phyloP scores from a whole-genome alignment of 2,888 invertebrate species.

The Nebria brevicollis region DNA sequence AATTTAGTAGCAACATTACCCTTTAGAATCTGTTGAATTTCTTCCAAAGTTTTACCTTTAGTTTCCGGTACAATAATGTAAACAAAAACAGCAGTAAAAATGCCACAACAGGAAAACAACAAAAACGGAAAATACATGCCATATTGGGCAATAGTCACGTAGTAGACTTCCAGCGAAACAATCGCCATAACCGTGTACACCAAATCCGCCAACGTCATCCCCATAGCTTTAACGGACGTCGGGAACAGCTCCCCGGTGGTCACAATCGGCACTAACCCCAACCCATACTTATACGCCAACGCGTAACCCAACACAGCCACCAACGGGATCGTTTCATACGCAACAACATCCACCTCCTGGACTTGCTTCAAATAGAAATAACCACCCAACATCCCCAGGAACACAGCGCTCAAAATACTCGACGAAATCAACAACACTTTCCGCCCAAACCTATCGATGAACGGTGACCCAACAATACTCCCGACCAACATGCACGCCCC shows the following conservation, averaged over 20 bases:
- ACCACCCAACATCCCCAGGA: slow-evolving; percentile 56
- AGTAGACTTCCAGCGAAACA: slow-evolving; percentile 57
- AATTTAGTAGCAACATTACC: slow-evolving; percentile 37
- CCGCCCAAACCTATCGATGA: slow-evolving; percentile 59
- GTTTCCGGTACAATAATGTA: slow-evolving; percentile 40
- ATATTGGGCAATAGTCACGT: slow-evolving; percentile 52
- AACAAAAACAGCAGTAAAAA: slow-evolving; percentile 57
- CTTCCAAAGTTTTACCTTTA: slow-evolving; percentile 41
- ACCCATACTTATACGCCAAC: slow-evolving; percentile 58
- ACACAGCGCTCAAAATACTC: slow-evolving; percentile 56
- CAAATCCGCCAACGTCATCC: slow-evolving; percentile 59
- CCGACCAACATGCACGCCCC: slow-evolving; percentile 58
- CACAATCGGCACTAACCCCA: slow-evolving; percentile 61
- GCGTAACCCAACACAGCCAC: slow-evolving; percentile 59
- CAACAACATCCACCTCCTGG: slow-evolving; percentile 52
- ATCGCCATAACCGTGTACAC: slow-evolving; percentile 58
- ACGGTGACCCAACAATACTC: slow-evolving; percentile 54
- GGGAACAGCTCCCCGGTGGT: slow-evolving; percentile 61
- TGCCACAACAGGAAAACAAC: slow-evolving; percentile 56
- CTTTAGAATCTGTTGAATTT: slow-evolving; percentile 40
- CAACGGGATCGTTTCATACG: slow-evolving; percentile 59
- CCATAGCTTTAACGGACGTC: slow-evolving; percentile 60
- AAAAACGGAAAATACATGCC: slow-evolving; percentile 59
- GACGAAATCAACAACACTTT: slow-evolving; percentile 57
- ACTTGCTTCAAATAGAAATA: slow-evolving; percentile 57